Percentiles rank a stretch among this genome's conserved stretches.
Conservation (phyloP, 2,888 invertebrate genomes). For the Drosophila rellima region DNA sequence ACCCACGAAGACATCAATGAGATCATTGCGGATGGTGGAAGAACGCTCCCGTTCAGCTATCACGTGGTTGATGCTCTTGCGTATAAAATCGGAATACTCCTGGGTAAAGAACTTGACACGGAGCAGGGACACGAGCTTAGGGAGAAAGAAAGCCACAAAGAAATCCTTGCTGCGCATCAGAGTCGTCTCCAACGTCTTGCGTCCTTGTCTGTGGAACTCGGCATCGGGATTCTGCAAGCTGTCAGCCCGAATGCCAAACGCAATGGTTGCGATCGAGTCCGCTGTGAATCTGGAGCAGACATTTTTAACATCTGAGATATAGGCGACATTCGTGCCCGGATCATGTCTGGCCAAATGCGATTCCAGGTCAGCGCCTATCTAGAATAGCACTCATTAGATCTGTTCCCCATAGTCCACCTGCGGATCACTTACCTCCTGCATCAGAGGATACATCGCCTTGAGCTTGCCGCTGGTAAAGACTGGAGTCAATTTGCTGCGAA, state of each 20-base stretch:
- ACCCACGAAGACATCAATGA: constrained; percentile 86
- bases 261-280: constrained; percentile 83
- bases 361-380: constrained; percentile 80
- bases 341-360: constrained; percentile 45
- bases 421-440: constrained; percentile 75
- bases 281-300: constrained; percentile 80
- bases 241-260: constrained; percentile 83
- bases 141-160: constrained; percentile 80
- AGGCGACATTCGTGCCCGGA: constrained; percentile 30
- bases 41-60: constrained; percentile 85
- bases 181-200: constrained; percentile 65
- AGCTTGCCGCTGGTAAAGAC: constrained; percentile 86
- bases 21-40: constrained; percentile 85
- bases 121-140: constrained; percentile 74
- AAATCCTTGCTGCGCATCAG: constrained; percentile 76
- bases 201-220: constrained; percentile 80
- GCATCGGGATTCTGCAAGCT: constrained; percentile 80
- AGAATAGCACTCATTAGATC: neutral
- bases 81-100: constrained; percentile 83
- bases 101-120: constrained; percentile 77
- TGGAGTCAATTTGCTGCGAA: constrained; percentile 86
- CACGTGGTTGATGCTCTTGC: constrained; percentile 83
- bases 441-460: constrained; percentile 84
- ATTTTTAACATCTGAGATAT: constrained; percentile 78
- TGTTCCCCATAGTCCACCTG: neutral